Evolutionary conservation across 2,797 vertebrate species (phyloP).

Genomic region (Chaunax sp.): DNA sequence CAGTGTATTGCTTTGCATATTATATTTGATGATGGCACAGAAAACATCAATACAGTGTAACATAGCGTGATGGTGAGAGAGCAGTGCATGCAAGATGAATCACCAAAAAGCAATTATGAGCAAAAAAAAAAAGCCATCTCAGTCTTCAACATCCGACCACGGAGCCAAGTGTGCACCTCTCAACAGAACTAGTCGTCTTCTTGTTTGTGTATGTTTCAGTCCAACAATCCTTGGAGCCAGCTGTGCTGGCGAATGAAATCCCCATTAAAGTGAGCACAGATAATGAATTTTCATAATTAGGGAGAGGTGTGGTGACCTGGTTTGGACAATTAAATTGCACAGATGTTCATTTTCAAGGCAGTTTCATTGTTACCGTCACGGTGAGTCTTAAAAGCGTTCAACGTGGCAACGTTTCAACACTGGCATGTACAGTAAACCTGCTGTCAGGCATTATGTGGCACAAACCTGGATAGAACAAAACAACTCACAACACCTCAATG

Average conservation of each 20-base stretch:
- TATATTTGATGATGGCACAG: conserved; percentile 33
- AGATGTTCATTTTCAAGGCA: conserved; percentile 42
- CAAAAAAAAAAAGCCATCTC: conserved; percentile 13
- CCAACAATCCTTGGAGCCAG: not conserved
- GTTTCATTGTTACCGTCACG: conserved; percentile 10
- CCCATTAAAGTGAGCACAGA: conserved; percentile 20
- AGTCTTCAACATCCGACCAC: conserved; percentile 37
- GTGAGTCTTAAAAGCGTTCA: not conserved
- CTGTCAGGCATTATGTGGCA: not conserved
- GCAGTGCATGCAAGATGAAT: conserved; percentile 37
- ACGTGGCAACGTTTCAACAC: not conserved
- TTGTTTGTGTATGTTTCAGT: conserved; percentile 9
- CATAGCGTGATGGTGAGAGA: conserved; percentile 19
- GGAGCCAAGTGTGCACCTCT: not conserved
- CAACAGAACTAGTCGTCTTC: not conserved
- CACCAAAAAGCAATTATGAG: conserved; percentile 48
- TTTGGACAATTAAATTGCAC: conserved; percentile 43
- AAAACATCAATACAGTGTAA: conserved; percentile 42
- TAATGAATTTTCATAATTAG: conserved; percentile 29
- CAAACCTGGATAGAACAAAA: conserved; percentile 11
- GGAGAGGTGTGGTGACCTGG: conserved; percentile 20
- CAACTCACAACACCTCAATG: not conserved
- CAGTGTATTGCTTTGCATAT: conserved; percentile 32
- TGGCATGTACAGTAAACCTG: conserved; percentile 4
- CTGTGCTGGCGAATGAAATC: conserved; percentile 18